Percentiles rank a stretch among this genome's conserved stretches.
Evolutionary conservation across 2,113 vertebrate species (phyloP).

Genomic region (Fukomys damarensis): DNA sequence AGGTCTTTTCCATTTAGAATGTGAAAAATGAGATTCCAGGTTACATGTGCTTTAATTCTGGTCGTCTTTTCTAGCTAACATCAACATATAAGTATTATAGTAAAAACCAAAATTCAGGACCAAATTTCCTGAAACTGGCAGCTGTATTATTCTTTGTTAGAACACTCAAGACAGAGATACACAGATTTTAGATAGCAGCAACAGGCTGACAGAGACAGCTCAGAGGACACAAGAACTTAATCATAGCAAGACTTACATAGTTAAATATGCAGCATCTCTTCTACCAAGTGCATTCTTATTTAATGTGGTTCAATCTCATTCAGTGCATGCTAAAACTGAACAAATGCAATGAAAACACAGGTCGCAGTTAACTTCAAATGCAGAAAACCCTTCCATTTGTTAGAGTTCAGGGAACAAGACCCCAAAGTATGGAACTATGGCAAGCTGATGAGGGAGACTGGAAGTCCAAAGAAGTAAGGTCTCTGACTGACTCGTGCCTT

Average conservation of each 20-base stretch:
- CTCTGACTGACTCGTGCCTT: not conserved
- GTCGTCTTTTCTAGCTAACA: slow-evolving; percentile 38
- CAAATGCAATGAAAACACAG: not conserved
- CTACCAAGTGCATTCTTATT: not conserved
- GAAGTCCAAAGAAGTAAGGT: not conserved
- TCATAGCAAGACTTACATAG: not conserved
- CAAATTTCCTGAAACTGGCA: slow-evolving; percentile 1
- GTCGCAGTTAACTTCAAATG: not conserved
- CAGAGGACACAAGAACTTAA: not conserved
- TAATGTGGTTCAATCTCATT: not conserved
- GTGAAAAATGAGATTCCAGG: slow-evolving; percentile 37
- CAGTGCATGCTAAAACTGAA: not conserved
- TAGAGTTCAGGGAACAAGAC: not conserved
- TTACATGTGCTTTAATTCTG: slow-evolving; percentile 29
- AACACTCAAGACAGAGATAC: not conserved
- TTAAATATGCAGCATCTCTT: not conserved
- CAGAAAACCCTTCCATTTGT: not conserved
- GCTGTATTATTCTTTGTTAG: not conserved
- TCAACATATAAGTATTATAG: not conserved
- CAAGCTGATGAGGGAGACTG: not conserved
- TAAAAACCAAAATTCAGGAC: not conserved
- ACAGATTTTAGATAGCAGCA: not conserved
- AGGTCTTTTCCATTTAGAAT: slow-evolving; percentile 29
- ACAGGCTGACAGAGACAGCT: not conserved
- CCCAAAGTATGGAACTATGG: no score